phyloP scores from a whole-genome alignment of 1,140 invertebrate species.

The Micrasema longulum region DNA sequence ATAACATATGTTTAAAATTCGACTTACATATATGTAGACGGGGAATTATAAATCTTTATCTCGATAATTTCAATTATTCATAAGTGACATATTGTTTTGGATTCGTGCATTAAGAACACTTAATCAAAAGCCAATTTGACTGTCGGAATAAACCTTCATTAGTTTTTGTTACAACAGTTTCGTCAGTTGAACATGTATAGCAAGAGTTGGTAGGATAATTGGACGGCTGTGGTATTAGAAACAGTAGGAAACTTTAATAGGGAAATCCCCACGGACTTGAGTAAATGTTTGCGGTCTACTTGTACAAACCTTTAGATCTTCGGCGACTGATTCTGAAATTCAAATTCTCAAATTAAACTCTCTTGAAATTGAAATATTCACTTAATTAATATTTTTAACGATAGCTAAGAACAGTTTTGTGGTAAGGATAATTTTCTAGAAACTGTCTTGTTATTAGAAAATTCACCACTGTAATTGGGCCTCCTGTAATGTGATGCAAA shows the following conservation, averaged over 20 bases:
- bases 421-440: neutral
- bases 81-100: no score
- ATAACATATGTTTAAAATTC: no score
- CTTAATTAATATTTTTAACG: neutral
- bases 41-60: no score
- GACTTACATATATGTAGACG: no score
- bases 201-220: constrained; percentile 8
- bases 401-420: neutral
- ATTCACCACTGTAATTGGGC: neutral
- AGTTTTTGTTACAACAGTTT: neutral
- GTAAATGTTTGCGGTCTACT: constrained; percentile 14
- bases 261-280: constrained; percentile 15
- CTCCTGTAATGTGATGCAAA: no score
- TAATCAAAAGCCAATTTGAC: neutral
- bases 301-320: constrained; percentile 2
- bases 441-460: neutral
- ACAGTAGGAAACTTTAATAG: constrained; percentile 20
- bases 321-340: neutral
- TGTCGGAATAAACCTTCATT: neutral
- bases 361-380: neutral
- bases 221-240: constrained; percentile 11
- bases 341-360: neutral
- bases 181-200: neutral
- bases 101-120: no score
- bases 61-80: no score